These are phyloP conservation scores for Carassius carassius DNA, from an alignment of 2,113 vertebrate species.

Conservation along the genomic window DNA sequence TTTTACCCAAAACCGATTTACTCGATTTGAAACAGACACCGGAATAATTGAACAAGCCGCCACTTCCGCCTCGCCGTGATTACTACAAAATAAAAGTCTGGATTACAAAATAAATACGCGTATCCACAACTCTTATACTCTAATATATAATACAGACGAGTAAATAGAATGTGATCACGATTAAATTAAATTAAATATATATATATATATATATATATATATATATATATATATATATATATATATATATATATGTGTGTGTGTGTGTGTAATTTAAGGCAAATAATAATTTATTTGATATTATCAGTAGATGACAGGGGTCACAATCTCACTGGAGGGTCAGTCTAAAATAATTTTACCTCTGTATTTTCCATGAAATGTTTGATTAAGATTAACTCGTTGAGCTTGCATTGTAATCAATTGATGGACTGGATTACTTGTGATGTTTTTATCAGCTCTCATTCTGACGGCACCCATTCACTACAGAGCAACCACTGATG, in stretches of 20 bases:
- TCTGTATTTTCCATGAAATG: background rate
- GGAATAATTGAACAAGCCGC: background rate
- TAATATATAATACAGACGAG: background rate
- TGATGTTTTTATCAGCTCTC: no score
- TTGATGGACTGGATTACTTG: no score
- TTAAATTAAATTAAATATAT: background rate
- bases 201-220: no score
- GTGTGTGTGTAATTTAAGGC: no score
- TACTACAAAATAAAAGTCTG: conserved; percentile 45
- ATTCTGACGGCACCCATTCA: no score
- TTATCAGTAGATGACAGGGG: conserved; percentile 19
- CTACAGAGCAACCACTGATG: no score
- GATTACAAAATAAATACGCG: background rate
- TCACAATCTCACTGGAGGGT: conserved; percentile 28
- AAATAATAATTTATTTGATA: background rate
- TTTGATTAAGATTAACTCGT: background rate
- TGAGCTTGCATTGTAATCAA: background rate
- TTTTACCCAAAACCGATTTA: background rate
- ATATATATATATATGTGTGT: no score
- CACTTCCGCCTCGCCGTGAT: conserved; percentile 32
- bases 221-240: no score
- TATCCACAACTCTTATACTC: no score
- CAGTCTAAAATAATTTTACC: background rate
- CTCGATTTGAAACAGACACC: background rate
- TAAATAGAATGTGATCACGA: background rate